phyloP scores from a whole-genome alignment of 2,888 invertebrate genomes.

The Apoda limacodes region DNA sequence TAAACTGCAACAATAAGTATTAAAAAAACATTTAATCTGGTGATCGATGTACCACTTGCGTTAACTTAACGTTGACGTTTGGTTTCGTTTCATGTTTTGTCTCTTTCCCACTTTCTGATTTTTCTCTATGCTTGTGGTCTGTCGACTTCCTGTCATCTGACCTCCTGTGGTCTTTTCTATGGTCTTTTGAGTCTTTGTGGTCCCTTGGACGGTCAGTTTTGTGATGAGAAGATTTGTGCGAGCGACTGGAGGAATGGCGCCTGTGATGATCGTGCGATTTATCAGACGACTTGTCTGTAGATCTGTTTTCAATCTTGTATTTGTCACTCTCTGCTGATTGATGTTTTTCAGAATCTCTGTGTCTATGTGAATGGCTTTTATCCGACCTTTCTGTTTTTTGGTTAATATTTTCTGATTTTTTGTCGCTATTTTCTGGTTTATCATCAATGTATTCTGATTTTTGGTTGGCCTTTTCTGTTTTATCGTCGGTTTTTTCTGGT shows the following conservation, averaged over 20 bases:
- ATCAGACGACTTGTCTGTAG: slow-evolving; percentile 25
- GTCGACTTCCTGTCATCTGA: slow-evolving; percentile 33
- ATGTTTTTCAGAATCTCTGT: slow-evolving; percentile 32
- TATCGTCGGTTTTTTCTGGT: background rate
- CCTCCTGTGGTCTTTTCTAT: slow-evolving; percentile 39
- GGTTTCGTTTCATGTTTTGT: slow-evolving; percentile 17
- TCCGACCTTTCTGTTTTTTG: slow-evolving; percentile 26
- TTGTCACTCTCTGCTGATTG: slow-evolving; percentile 19
- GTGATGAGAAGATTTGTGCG: slow-evolving; percentile 38
- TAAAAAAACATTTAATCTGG: slow-evolving; percentile 37
- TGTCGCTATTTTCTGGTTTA: slow-evolving; percentile 23
- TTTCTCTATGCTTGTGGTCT: slow-evolving; percentile 28
- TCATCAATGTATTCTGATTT: slow-evolving; percentile 9
- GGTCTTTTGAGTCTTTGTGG: slow-evolving; percentile 28
- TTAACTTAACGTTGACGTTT: slow-evolving; percentile 31
- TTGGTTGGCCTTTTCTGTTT: slow-evolving; percentile 1
- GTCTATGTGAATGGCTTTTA: slow-evolving; percentile 30
- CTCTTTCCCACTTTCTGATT: slow-evolving; percentile 22
- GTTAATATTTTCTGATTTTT: slow-evolving; percentile 21
- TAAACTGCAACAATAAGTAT: background rate
- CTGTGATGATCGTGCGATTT: slow-evolving; percentile 39
- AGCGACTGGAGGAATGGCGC: slow-evolving; percentile 43
- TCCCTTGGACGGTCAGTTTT: slow-evolving; percentile 36
- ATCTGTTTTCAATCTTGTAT: slow-evolving; percentile 15
- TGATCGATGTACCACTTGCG: slow-evolving; percentile 39